Conservation (phyloP, 2,113 vertebrate genomes). For the Ceyx margarethae region DNA sequence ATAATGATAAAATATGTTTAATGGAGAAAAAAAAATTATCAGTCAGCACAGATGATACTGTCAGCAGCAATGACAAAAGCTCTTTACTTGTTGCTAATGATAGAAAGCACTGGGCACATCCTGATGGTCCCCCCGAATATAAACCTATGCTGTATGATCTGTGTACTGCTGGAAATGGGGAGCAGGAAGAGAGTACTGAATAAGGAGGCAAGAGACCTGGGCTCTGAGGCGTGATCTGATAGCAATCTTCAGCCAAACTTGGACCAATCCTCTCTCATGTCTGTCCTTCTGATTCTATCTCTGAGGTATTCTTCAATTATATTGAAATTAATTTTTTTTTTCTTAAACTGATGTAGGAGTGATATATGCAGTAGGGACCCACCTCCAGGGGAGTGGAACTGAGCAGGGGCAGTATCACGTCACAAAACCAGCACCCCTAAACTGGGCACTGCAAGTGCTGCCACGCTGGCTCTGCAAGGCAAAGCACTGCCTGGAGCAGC, state of each 20-base stretch:
- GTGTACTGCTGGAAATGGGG: background rate
- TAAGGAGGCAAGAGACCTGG: background rate
- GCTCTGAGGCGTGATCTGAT: background rate
- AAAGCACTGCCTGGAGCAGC: accelerated
- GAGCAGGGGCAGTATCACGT: accelerated
- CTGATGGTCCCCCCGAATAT: accelerated
- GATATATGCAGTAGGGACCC: background rate
- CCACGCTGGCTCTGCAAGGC: background rate
- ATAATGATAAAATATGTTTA: background rate
- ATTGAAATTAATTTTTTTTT: background rate
- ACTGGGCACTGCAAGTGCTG: accelerated
- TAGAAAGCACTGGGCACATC: background rate
- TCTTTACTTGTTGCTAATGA: background rate
- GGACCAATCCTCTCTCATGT: background rate
- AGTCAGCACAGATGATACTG: background rate
- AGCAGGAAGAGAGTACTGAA: background rate
- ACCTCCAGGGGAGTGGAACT: accelerated
- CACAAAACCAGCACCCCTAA: background rate
- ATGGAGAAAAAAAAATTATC: background rate
- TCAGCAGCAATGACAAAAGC: conserved; percentile 12
- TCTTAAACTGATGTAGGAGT: background rate
- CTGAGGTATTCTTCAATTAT: background rate
- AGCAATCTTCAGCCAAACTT: background rate
- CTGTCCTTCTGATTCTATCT: background rate
- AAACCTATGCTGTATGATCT: background rate